Percentiles rank a stretch among this genome's conserved stretches.
phyloP scores from a whole-genome alignment of 2,797 vertebrate genomes.

The Molossus molossus region DNA sequence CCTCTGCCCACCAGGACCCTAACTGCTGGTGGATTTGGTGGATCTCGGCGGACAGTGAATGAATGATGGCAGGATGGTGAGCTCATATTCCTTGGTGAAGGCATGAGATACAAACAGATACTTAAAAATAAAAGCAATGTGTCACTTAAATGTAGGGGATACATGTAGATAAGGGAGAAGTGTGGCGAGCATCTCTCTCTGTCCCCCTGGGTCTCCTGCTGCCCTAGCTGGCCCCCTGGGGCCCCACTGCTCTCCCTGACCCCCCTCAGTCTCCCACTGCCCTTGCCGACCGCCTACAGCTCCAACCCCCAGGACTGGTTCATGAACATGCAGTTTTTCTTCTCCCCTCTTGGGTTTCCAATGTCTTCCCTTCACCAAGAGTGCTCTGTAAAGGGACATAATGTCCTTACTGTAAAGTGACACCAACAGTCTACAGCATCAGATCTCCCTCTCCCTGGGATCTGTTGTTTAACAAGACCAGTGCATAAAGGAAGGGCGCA shows the following conservation, averaged over 20 bases:
- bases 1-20: not conserved
- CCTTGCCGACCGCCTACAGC: not conserved
- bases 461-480: not conserved
- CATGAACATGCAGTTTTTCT: not conserved
- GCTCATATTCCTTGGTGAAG: too few species aligned
- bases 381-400: not conserved
- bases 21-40: not conserved
- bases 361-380: not conserved
- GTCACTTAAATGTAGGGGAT: not conserved
- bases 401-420: not conserved
- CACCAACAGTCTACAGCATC: not conserved
- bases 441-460: not conserved
- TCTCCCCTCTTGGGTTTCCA: not conserved
- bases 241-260: too few species aligned
- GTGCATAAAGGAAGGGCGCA: not conserved
- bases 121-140: not conserved
- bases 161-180: rapidly evolving
- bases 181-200: not conserved
- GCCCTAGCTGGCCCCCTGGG: not conserved
- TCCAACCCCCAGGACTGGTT: rapidly evolving
- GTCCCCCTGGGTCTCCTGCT: not conserved
- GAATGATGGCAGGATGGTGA: not conserved
- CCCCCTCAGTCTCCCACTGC: too few species aligned
- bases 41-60: not conserved
- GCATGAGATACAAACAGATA: not conserved